Percentiles rank a stretch among this genome's conserved stretches.
These are phyloP conservation scores for Genyomyrus donnyi DNA, from an alignment of 2,113 vertebrate species.

Conservation along the genomic window DNA sequence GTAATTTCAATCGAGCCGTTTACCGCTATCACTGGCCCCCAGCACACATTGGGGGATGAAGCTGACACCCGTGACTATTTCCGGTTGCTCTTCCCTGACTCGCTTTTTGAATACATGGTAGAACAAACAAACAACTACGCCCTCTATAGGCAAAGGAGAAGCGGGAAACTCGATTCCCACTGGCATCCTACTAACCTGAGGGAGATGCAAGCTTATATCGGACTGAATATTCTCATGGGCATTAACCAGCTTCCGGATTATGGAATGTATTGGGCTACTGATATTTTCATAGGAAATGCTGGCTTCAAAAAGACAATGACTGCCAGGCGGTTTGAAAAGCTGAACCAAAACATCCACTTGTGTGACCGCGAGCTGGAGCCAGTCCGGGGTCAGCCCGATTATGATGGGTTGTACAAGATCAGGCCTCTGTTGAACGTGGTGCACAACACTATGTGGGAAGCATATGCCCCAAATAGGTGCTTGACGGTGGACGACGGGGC, in stretches of 20 bases:
- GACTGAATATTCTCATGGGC: slow-evolving; percentile 70
- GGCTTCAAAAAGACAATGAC: slow-evolving; percentile 75
- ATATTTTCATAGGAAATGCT: slow-evolving; percentile 69
- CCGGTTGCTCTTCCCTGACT: slow-evolving; percentile 73
- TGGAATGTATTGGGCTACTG: slow-evolving; percentile 72
- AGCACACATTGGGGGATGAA: slow-evolving; percentile 69
- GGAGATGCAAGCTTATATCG: slow-evolving; percentile 67
- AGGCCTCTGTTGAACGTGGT: slow-evolving; percentile 65
- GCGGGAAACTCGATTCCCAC: slow-evolving; percentile 65
- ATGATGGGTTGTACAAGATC: slow-evolving; percentile 68
- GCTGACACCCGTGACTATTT: slow-evolving; percentile 74
- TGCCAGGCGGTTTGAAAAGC: slow-evolving; percentile 63
- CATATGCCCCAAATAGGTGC: slow-evolving; percentile 64
- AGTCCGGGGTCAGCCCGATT: slow-evolving; percentile 58
- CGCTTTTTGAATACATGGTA: slow-evolving; percentile 75
- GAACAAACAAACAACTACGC: slow-evolving; percentile 78
- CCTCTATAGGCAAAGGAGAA: slow-evolving; percentile 70
- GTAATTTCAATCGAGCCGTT: slow-evolving; percentile 65
- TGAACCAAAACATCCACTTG: slow-evolving; percentile 67
- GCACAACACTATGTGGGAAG: slow-evolving; percentile 67
- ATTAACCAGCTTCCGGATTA: slow-evolving; percentile 71
- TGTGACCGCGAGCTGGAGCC: slow-evolving; percentile 63
- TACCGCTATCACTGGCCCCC: slow-evolving; percentile 62
- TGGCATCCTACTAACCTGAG: slow-evolving; percentile 69
- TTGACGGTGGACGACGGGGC: slow-evolving; percentile 64